A percentile compares a stretch with the other conserved stretches of the same genome.
Evolutionary conservation across 2,888 invertebrate genomes (phyloP).

Genomic region (Myopa tessellatipennis): DNA sequence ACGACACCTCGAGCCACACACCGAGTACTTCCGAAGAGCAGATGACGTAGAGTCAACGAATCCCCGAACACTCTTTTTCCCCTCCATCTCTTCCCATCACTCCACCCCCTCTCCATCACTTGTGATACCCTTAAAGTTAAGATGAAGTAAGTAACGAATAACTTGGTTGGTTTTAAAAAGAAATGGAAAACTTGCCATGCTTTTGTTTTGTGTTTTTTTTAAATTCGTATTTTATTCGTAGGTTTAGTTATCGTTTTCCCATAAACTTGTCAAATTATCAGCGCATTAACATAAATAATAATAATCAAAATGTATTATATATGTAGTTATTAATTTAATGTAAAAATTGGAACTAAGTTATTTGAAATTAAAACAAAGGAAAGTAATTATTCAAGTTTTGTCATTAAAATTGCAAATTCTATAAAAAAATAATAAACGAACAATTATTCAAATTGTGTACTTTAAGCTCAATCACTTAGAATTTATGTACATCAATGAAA

Average conservation of each 20-base stretch:
- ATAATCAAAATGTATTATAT: not conserved
- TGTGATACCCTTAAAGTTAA: conserved; percentile 35
- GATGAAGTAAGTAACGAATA: not conserved
- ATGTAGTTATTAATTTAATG: not conserved
- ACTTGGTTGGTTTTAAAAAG: not conserved
- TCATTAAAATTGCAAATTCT: no score
- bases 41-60: conserved; percentile 44
- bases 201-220: conserved; percentile 1
- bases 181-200: conserved; percentile 15
- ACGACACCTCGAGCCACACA: conserved; percentile 41
- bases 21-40: conserved; percentile 54
- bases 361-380: no score
- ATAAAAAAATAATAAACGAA: no score
- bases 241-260: not conserved
- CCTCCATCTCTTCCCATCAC: not conserved
- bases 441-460: no score
- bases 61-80: not conserved
- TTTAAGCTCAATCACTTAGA: no score
- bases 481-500: not conserved
- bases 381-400: no score
- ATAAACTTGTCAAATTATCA: not conserved
- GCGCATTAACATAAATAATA: not conserved
- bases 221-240: not conserved
- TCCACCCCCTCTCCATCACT: not conserved
- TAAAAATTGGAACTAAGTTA: not conserved